These are phyloP conservation scores for Camponotus fellah DNA, from an alignment of 2,888 invertebrate species.

Conservation along the genomic window DNA sequence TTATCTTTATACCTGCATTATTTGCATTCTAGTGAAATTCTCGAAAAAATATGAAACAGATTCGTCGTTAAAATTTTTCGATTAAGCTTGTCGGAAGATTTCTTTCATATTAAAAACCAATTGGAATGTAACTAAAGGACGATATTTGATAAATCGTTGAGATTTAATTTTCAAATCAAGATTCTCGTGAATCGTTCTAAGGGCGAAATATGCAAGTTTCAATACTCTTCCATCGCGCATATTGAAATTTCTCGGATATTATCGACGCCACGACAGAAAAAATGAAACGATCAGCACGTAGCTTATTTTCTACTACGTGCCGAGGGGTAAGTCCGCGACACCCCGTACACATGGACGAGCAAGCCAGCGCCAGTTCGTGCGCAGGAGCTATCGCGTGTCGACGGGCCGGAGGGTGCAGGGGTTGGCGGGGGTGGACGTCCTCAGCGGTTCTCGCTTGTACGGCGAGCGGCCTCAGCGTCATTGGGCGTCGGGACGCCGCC, in stretches of 20 bases:
- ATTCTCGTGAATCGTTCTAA: neutral
- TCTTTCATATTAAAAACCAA: neutral
- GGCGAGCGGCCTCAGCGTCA: constrained; percentile 76
- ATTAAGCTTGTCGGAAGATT: neutral
- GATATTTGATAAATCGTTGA: neutral
- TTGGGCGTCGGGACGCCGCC: constrained; percentile 83
- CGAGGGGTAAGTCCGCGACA: constrained; percentile 26
- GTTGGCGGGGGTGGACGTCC: constrained; percentile 38
- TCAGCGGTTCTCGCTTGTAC: constrained; percentile 69
- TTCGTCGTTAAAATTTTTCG: neutral
- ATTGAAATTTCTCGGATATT: constrained; percentile 1
- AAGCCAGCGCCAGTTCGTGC: constrained; percentile 58
- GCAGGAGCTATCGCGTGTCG: constrained; percentile 73
- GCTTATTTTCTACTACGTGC: constrained; percentile 10
- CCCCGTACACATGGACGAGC: constrained; percentile 42
- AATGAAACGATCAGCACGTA: constrained; percentile 5
- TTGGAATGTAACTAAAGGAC: neutral
- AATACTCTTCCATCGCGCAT: neutral
- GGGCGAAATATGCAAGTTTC: too few relatives aligned
- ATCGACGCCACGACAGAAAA: neutral
- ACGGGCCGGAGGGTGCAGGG: constrained; percentile 33
- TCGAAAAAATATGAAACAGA: neutral
- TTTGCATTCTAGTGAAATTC: neutral
- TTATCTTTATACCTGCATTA: neutral
- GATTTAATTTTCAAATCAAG: neutral